These are phyloP conservation scores for Cygnus olor DNA, from an alignment of 2,797 vertebrate genomes.

Conservation along the genomic window DNA sequence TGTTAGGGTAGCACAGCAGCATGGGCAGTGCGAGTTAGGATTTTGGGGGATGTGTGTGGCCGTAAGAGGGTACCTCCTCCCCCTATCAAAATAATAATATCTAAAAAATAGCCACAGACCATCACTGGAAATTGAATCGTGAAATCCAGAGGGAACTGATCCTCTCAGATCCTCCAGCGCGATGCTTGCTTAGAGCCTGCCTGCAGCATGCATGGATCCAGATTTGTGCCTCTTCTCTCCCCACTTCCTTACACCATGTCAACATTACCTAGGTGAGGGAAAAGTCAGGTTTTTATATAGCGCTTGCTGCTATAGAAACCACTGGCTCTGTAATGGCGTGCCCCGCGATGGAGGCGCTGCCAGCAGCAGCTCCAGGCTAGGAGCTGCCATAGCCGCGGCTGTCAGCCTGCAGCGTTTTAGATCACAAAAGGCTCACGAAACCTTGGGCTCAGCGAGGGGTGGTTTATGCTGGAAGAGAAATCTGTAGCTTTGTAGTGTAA, in stretches of 20 bases:
- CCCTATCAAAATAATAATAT: not conserved
- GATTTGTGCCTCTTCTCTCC: not conserved
- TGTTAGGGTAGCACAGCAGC: not conserved
- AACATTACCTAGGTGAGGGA: not conserved
- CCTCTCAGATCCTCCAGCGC: not conserved
- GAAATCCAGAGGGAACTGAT: not conserved
- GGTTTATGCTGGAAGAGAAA: not conserved
- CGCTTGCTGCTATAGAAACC: slow-evolving; percentile 31
- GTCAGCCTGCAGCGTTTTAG: not conserved
- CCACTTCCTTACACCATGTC: not conserved
- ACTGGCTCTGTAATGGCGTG: not conserved
- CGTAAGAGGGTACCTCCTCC: not conserved
- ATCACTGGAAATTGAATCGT: not conserved
- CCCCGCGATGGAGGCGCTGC: not conserved
- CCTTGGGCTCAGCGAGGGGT: not conserved
- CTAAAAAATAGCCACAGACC: not conserved
- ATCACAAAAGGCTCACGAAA: not conserved
- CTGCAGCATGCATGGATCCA: not conserved
- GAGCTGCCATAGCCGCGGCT: not conserved
- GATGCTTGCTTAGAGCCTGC: not conserved
- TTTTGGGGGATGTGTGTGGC: not conserved
- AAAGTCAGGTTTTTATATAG: not conserved
- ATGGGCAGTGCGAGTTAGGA: not conserved
- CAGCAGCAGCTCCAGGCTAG: fast-evolving
- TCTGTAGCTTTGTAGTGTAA: not conserved